Percentiles rank a stretch among this genome's conserved stretches.
Conservation (phyloP, 1,140 invertebrate genomes). For the Dryas iulia region DNA sequence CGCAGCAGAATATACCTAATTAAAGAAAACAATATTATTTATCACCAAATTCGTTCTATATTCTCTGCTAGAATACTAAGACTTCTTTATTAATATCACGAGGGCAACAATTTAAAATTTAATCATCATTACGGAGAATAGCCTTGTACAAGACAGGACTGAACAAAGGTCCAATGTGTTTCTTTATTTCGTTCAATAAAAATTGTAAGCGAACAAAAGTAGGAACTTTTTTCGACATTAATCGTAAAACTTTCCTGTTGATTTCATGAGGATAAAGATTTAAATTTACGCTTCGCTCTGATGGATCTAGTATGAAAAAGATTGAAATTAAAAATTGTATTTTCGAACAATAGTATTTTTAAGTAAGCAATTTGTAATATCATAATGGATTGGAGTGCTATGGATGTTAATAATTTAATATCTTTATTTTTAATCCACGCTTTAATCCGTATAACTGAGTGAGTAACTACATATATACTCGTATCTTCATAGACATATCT, state of each 20-base stretch:
- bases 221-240: constrained; percentile 13
- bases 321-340: background rate
- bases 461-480: too few relatives aligned
- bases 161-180: constrained; percentile 8
- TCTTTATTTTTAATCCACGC: too few relatives aligned
- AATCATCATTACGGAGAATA: constrained; percentile 7
- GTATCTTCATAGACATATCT: too few relatives aligned
- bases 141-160: background rate
- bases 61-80: too few relatives aligned
- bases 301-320: background rate
- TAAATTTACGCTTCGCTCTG: constrained; percentile 19
- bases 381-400: background rate
- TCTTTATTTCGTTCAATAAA: constrained; percentile 22
- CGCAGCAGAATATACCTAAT: too few relatives aligned
- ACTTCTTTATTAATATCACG: background rate
- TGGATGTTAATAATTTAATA: background rate
- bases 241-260: constrained; percentile 30
- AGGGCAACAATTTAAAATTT: background rate
- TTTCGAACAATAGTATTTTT: background rate
- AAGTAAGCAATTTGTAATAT: background rate
- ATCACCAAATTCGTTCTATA: too few relatives aligned
- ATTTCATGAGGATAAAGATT: constrained; percentile 33
- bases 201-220: constrained; percentile 5
- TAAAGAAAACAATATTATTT: too few relatives aligned
- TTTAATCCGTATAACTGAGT: too few relatives aligned